phyloP scores from a whole-genome alignment of 2,797 vertebrate genomes.

The Atherinosoma microstoma region DNA sequence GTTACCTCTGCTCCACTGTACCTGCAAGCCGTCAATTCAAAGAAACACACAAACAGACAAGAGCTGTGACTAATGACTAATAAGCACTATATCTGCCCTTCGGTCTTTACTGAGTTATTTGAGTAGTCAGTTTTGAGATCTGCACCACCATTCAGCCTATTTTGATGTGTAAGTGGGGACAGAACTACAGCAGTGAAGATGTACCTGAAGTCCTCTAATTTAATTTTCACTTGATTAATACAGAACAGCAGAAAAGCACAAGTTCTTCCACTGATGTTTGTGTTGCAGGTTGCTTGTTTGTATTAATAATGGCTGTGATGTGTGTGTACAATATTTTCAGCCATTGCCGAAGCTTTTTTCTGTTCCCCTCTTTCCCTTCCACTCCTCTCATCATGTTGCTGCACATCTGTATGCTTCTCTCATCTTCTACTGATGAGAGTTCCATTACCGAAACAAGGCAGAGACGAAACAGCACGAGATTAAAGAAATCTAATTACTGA shows the following conservation, averaged over 20 bases:
- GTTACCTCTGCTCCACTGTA: slow-evolving; percentile 27
- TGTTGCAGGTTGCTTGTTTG: slow-evolving; percentile 43
- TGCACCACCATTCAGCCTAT: slow-evolving; percentile 38
- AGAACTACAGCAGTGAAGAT: slow-evolving; percentile 32
- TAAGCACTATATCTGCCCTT: slow-evolving; percentile 22
- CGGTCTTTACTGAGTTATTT: slow-evolving; percentile 46
- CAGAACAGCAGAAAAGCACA: slow-evolving; percentile 27
- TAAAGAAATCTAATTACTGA: slow-evolving; percentile 52
- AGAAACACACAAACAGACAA: slow-evolving; percentile 22
- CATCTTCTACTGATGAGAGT: slow-evolving; percentile 55
- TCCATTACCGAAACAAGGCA: slow-evolving; percentile 49
- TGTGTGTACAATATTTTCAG: slow-evolving; percentile 11
- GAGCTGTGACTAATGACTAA: slow-evolving; percentile 26
- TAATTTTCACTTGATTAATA: slow-evolving; percentile 39
- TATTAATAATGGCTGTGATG: slow-evolving; percentile 22
- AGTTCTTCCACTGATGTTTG: slow-evolving; percentile 38
- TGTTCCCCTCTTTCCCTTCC: slow-evolving; percentile 13
- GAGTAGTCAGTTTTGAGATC: slow-evolving; percentile 43
- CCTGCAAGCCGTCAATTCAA: slow-evolving; percentile 29
- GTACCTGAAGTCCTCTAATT: slow-evolving; percentile 23
- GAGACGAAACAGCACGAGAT: slow-evolving; percentile 50
- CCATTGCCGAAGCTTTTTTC: slow-evolving; percentile 25
- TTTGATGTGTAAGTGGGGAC: slow-evolving; percentile 39
- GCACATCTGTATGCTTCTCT: slow-evolving; percentile 31
- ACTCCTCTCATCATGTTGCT: slow-evolving; percentile 31